A percentile compares a stretch with the other conserved stretches of the same genome.
These are phyloP conservation scores for Heterotilapia buettikoferi DNA, from an alignment of 2,113 vertebrate genomes.

Conservation along the genomic window DNA sequence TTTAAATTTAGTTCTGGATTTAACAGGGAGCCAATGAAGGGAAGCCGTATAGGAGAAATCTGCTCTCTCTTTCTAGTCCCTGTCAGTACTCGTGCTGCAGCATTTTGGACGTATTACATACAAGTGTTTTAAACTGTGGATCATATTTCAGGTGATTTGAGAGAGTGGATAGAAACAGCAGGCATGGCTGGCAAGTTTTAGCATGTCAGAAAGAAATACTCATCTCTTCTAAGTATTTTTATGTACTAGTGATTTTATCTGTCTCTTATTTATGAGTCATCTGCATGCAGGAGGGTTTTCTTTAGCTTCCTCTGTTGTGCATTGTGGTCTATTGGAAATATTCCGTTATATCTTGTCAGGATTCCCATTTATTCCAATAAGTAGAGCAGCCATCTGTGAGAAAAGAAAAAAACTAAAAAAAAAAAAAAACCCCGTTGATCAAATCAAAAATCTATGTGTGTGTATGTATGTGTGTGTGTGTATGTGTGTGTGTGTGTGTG, in stretches of 20 bases:
- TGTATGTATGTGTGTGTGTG: no score
- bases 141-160: accelerated
- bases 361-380: background rate
- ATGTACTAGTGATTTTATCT: background rate
- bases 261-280: background rate
- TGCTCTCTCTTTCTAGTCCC: background rate
- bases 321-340: background rate
- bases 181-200: background rate
- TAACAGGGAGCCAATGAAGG: background rate
- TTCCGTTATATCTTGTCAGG: background rate
- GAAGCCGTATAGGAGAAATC: background rate
- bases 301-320: background rate
- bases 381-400: accelerated
- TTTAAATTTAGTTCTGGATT: background rate
- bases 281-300: background rate
- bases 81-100: background rate
- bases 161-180: background rate
- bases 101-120: background rate
- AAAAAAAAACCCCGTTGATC: no score
- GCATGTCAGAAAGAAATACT: background rate
- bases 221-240: background rate
- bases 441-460: no score
- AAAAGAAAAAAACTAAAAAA: background rate
- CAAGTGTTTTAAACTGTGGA: background rate
- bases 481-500: no score